A percentile compares a stretch with the other conserved stretches of the same genome.
These are phyloP conservation scores for Girardinus metallicus DNA, from an alignment of 2,797 vertebrate genomes.

Conservation along the genomic window DNA sequence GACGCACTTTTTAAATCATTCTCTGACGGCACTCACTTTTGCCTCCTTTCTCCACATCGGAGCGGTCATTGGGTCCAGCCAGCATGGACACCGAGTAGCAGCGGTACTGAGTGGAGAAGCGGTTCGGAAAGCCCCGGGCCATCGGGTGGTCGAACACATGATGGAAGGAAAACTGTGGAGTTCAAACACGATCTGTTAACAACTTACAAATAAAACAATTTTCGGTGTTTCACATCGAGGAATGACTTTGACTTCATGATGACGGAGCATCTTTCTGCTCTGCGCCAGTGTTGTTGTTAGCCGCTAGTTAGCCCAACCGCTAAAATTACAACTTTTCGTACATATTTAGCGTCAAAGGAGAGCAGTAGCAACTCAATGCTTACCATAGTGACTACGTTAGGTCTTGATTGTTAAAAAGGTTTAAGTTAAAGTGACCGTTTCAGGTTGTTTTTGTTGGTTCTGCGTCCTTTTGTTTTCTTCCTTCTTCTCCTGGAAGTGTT, in stretches of 20 bases:
- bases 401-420: neutral
- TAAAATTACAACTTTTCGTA: neutral
- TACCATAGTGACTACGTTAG: conserved; percentile 67
- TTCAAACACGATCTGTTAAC: neutral
- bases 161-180: conserved; percentile 82
- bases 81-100: conserved; percentile 99
- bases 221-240: rapidly evolving
- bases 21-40: conserved; percentile 85
- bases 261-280: conserved; percentile 71
- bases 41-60: conserved; percentile 99
- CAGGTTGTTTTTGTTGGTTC: neutral
- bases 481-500: conserved; percentile 61
- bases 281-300: conserved; percentile 43
- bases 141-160: conserved; percentile 90
- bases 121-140: conserved; percentile 93
- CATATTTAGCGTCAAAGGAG: neutral
- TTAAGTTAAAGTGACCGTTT: neutral
- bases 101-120: conserved; percentile 98
- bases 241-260: conserved; percentile 23
- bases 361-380: neutral
- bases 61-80: conserved; percentile 97
- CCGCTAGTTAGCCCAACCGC: conserved; percentile 21
- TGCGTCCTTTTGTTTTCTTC: conserved; percentile 50
- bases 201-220: too few species aligned
- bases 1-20: too few species aligned